Conservation (phyloP, 1,140 invertebrate species). For the Bombus sylvicola region DNA sequence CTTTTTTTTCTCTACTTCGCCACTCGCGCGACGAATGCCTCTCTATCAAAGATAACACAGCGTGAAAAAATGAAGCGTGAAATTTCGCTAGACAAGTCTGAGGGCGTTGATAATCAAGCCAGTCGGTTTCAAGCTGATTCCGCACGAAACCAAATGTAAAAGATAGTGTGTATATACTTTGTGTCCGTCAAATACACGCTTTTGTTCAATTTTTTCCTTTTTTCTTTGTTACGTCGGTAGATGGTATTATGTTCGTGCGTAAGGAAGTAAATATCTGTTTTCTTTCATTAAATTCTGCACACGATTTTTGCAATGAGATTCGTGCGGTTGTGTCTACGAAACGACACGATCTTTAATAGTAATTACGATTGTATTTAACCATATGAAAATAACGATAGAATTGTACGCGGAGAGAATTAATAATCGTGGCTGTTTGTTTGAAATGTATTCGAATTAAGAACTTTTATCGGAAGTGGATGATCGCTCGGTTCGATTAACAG, state of each 20-base stretch:
- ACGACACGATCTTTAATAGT: not conserved
- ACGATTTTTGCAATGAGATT: conserved; percentile 1
- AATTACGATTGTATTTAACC: not conserved
- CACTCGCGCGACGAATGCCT: not conserved
- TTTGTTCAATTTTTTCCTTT: not conserved
- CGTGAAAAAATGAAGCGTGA: not conserved
- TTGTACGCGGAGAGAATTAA: not conserved
- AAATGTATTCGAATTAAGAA: not conserved
- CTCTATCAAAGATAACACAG: not conserved
- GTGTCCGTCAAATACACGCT: conserved; percentile 5
- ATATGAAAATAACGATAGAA: not conserved
- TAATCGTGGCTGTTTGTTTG: not conserved
- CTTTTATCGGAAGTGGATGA: not conserved
- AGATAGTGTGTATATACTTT: not conserved
- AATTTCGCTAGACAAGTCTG: conserved; percentile 18
- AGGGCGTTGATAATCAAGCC: conserved; percentile 16
- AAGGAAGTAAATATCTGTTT: not conserved
- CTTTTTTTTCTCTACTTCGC: not conserved
- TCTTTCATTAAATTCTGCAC: not conserved
- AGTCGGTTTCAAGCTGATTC: conserved; percentile 22
- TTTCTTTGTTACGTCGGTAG: not conserved
- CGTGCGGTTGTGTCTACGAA: not conserved
- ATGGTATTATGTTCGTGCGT: not conserved
- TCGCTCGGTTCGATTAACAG: not conserved
- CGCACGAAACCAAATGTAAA: not conserved